These are phyloP conservation scores for Holacanthella duospinosa DNA, from an alignment of 2,888 invertebrate species.

Conservation along the genomic window DNA sequence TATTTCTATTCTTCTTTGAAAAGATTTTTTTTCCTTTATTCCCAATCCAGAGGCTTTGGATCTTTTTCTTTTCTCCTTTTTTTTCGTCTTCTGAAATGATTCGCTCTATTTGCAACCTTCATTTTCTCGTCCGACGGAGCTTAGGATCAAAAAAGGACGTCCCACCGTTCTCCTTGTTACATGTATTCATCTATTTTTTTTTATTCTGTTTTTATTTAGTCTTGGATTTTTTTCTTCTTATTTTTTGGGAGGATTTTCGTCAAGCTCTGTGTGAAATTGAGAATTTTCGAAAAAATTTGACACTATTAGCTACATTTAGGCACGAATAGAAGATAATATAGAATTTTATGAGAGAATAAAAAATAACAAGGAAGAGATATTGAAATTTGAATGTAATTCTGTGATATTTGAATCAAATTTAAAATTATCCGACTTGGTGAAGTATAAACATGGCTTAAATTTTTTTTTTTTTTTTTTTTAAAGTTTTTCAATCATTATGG, in stretches of 20 bases:
- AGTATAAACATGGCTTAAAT: too few relatives aligned
- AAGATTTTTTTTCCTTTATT: not conserved
- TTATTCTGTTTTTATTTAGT: not conserved
- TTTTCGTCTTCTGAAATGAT: slow-evolving; percentile 5
- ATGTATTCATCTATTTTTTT: not conserved
- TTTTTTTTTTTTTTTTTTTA: too few relatives aligned
- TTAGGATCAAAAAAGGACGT: slow-evolving; percentile 10
- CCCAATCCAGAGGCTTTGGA: not conserved
- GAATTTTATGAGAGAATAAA: too few relatives aligned
- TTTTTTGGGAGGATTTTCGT: not conserved
- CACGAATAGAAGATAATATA: too few relatives aligned
- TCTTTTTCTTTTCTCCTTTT: not conserved
- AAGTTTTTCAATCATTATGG: too few relatives aligned
- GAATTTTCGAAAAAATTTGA: too few relatives aligned
- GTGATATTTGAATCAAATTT: too few relatives aligned
- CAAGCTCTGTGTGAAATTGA: not conserved
- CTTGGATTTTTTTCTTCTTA: not conserved
- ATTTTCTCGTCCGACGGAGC: slow-evolving; percentile 11
- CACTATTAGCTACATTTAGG: too few relatives aligned
- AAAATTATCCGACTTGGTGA: too few relatives aligned
- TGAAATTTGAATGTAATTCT: too few relatives aligned
- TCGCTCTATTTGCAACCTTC: slow-evolving; percentile 19
- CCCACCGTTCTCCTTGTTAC: slow-evolving; percentile 5
- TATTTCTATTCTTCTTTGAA: not conserved
- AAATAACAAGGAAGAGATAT: too few relatives aligned